Base-by-base conservation (phyloP, 1,140 invertebrate genomes). In the Galleria mellonella region DNA sequence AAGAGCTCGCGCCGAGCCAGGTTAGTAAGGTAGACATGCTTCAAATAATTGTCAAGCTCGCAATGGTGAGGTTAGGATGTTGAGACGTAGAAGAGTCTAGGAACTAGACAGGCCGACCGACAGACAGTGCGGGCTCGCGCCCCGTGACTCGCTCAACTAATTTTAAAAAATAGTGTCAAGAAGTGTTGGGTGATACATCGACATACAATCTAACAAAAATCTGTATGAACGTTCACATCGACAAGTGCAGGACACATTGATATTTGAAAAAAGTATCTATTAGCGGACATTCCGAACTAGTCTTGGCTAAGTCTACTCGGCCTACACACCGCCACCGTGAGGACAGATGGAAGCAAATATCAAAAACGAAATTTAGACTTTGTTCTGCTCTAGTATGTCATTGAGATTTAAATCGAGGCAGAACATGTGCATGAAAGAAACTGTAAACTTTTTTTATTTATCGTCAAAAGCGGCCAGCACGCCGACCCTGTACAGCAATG, bases 341-440 rank as follows among this genome's bases (percentile, higher is more conserved):
- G 62, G 63, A 73, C 49, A 76, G 57, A 78, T 76, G 68, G 63
- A 77, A 85, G 82, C 82, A 85, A 85, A 85, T 85, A 83, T 61
- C 74, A 85, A 85, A 85, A 85, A 85, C 71, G 82, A 85, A 85
- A 85, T 85, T 85, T 85, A 85, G 82, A 85, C 82, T 82, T 55
- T 75, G 78, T 85, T 83, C 77, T 83, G 77, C 75, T 54, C 51
- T 65, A 71, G 64, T 64, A 61, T 62, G 51, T 64, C 35, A 58
- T 56, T 56, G 60, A 61, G 59, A 62, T 23, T 42, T 39, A 68
- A 47, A 55, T 62, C 61, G 59, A 63, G 53, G 75, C 75, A 82
- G 81, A 82, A 82, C 74, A 69, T 12, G 45, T 28, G 17, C 56
- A 48, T 59, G 62, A 48, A 77, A 68, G 72, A 74, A 78, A 67